Percentiles rank a stretch among this genome's conserved stretches.
Evolutionary conservation across 2,888 invertebrate species (phyloP).

Genomic region (Limnephilus rhombicus): DNA sequence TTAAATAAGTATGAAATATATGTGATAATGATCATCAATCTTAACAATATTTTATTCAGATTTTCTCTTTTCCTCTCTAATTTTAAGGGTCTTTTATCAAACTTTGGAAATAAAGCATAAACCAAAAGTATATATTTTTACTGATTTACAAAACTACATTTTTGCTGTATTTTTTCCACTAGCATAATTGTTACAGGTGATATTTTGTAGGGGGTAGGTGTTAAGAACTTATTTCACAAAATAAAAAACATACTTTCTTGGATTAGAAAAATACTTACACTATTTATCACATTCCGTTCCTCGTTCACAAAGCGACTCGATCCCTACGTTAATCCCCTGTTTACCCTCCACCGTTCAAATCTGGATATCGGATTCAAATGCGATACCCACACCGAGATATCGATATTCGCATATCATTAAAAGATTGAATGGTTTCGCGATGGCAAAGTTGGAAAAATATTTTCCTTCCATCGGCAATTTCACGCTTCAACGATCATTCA

Average conservation of each 20-base stretch:
- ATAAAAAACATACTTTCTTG: background rate
- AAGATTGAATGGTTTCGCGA: slow-evolving; percentile 49
- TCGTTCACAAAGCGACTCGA: slow-evolving; percentile 28
- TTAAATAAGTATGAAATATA: too few species aligned
- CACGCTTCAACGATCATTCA: slow-evolving; percentile 50
- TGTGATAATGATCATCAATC: too few species aligned
- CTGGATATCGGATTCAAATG: slow-evolving; percentile 41
- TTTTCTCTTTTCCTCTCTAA: too few species aligned
- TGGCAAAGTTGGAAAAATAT: slow-evolving; percentile 53
- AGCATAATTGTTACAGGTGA: too few species aligned
- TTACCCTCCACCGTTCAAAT: slow-evolving; percentile 31
- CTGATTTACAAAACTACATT: too few species aligned
- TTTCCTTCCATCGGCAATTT: slow-evolving; percentile 57
- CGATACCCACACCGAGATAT: slow-evolving; percentile 28
- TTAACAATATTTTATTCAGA: too few species aligned
- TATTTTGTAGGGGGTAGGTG: background rate
- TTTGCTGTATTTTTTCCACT: too few species aligned
- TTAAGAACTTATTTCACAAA: background rate
- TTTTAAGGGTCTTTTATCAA: too few species aligned
- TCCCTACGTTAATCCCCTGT: slow-evolving; percentile 43
- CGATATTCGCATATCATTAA: slow-evolving; percentile 59
- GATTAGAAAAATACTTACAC: background rate
- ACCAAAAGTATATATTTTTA: too few species aligned
- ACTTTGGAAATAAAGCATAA: too few species aligned
- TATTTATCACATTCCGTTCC: background rate